Base-by-base conservation (phyloP, 2,797 vertebrate genomes). In the Leptoclinus maculatus region DNA sequence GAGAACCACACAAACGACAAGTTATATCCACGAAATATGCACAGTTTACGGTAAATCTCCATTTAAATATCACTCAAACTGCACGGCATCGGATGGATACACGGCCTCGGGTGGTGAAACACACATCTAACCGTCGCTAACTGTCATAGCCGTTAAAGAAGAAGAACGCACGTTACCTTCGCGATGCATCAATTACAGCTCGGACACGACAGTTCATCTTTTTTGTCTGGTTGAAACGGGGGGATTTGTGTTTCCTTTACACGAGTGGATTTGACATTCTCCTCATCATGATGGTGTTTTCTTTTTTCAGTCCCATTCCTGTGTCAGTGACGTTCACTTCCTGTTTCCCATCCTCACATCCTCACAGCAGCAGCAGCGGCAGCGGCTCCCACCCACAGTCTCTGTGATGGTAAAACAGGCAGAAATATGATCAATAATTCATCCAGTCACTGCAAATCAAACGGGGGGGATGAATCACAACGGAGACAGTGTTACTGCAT, bases 321-420 rank as follows among this genome's bases (percentile, higher is more conserved):
- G 92, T 91, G 92, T 91, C 87, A 70, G 66, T 91, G 92, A 94
- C 92, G 92, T 93, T 86, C 76, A 94, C 95, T 96, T 96, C 95
- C 95, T 87, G 95, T 94, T 80, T 87, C 78, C 72, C 77, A 57
- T 76, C 79, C 63, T 56, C 79, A 23, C 39, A 41, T 39, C 38
- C 12, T 41, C 1, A 41, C 66, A 29, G 9, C 73, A 32, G 53
- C 59, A 45, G 71, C 76, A 25, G 65, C 72, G 5, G 17, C 38
- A 5, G 57, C 27, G 7, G 16, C 32, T 58, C 19, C 47, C 80
- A 38, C 75, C 80, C 73, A 9, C 17, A 8, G 45, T 8, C 60
- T 62, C 21, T 39, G 71, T 53, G 45, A 69, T 25, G 62, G 79
- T 25, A 7, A 57, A 45, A n/a, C 66, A 66, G 43, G 11, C 56